A percentile compares a stretch with the other conserved stretches of the same genome.
Conservation (phyloP, 37 sponge, comb jelly and placozoan genomes). For the Diacarnus erythraeanus region DNA sequence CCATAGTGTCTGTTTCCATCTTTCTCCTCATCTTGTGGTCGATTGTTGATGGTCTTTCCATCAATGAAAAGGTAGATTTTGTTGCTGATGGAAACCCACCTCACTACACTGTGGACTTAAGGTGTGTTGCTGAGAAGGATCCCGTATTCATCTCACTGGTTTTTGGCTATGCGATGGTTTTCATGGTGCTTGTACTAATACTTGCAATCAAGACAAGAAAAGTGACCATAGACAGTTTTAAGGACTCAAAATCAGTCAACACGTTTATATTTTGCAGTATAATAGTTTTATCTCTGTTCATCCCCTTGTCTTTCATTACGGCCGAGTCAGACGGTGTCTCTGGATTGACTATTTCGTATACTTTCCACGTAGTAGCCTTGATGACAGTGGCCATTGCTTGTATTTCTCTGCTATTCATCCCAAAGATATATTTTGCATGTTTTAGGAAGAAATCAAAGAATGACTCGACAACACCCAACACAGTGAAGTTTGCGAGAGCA, state of each 20-base stretch:
- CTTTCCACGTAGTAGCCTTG: neutral
- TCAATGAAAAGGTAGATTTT: neutral
- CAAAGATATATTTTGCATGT: constrained; percentile 18
- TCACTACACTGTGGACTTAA: neutral
- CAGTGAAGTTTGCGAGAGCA: too few relatives aligned
- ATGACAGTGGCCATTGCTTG: constrained; percentile 6
- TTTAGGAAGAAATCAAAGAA: too few relatives aligned
- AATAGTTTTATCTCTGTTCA: neutral
- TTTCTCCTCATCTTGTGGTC: constrained; percentile 23
- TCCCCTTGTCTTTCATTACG: constrained; percentile 11
- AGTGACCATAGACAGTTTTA: constrained; percentile 23
- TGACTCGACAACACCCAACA: too few relatives aligned
- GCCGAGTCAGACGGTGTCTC: neutral
- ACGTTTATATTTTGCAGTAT: constrained; percentile 11
- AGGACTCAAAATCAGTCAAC: constrained; percentile 45
- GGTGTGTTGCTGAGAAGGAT: neutral
- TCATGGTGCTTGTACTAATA: neutral
- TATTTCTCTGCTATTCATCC: constrained; percentile 12
- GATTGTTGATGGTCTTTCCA: neutral
- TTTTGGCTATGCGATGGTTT: neutral
- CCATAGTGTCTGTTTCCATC: neutral
- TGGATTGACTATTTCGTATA: neutral
- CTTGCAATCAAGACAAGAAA: constrained; percentile 48
- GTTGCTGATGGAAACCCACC: neutral
- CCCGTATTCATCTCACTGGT: neutral